Evolutionary conservation across 2,797 vertebrate species (phyloP).

Genomic region (Masticophis lateralis): DNA sequence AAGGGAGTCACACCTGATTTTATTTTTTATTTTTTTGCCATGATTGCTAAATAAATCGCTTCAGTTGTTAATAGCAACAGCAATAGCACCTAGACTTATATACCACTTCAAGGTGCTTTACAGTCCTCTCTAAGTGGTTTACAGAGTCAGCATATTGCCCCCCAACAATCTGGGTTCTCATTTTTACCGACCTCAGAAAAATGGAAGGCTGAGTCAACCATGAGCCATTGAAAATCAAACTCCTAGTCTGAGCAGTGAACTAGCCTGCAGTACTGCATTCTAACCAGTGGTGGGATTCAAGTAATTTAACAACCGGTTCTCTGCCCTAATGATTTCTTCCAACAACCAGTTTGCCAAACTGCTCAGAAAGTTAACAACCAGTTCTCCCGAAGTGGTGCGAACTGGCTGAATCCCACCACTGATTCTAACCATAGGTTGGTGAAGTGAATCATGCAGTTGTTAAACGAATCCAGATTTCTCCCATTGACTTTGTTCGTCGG

Average conservation of each 20-base stretch:
- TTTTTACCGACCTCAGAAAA: background rate
- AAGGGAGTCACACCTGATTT: background rate
- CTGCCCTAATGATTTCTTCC: too few species aligned
- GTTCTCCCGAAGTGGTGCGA: too few species aligned
- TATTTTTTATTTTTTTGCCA: background rate
- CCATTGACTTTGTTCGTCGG: background rate
- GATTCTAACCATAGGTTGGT: background rate
- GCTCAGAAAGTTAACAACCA: too few species aligned
- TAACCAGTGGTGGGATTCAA: background rate
- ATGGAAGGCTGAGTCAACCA: background rate
- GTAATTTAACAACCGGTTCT: too few species aligned
- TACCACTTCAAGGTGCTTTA: background rate
- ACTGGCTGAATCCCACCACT: too few species aligned
- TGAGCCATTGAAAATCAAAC: background rate
- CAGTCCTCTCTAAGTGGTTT: background rate
- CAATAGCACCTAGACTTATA: background rate
- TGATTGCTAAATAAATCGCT: background rate
- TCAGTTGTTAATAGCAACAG: background rate
- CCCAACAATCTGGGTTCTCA: background rate
- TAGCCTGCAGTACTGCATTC: background rate
- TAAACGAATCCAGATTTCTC: background rate
- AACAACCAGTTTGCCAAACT: too few species aligned
- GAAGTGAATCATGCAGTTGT: background rate
- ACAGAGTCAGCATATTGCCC: background rate
- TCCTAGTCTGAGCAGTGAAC: background rate